These are phyloP conservation scores for Anomalospiza imberbis DNA, from an alignment of 2,797 vertebrate species.

Conservation along the genomic window DNA sequence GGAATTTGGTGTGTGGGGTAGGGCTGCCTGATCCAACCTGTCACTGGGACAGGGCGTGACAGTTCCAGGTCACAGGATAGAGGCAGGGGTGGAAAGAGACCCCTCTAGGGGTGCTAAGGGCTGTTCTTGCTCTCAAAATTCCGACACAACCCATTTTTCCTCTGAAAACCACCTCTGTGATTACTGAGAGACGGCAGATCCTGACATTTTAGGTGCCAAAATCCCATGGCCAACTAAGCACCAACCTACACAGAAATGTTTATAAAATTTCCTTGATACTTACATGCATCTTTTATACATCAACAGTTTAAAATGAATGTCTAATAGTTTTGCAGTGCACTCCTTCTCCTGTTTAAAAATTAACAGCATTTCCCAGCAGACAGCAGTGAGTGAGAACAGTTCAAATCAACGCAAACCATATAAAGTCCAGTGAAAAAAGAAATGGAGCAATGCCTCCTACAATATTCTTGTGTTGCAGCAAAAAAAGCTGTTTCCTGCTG, in stretches of 20 bases:
- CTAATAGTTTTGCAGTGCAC: neutral
- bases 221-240: neutral
- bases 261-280: neutral
- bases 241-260: neutral
- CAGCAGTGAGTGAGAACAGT: neutral
- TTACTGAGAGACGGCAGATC: neutral
- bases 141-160: neutral
- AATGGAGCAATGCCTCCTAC: neutral
- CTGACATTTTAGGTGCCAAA: neutral
- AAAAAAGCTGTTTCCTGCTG: neutral
- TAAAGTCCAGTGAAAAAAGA: neutral
- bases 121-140: neutral
- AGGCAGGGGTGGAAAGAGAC: neutral
- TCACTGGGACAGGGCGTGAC: rapidly evolving
- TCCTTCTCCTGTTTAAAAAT: neutral
- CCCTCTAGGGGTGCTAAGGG: rapidly evolving
- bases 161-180: neutral
- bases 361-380: neutral
- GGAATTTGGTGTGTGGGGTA: neutral
- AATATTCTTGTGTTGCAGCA: neutral
- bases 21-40: neutral
- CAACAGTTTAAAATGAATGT: rapidly evolving
- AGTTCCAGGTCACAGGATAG: rapidly evolving
- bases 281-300: neutral
- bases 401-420: neutral